phyloP scores from a whole-genome alignment of 2,797 vertebrate species.

The Hafferia zeledoni region DNA sequence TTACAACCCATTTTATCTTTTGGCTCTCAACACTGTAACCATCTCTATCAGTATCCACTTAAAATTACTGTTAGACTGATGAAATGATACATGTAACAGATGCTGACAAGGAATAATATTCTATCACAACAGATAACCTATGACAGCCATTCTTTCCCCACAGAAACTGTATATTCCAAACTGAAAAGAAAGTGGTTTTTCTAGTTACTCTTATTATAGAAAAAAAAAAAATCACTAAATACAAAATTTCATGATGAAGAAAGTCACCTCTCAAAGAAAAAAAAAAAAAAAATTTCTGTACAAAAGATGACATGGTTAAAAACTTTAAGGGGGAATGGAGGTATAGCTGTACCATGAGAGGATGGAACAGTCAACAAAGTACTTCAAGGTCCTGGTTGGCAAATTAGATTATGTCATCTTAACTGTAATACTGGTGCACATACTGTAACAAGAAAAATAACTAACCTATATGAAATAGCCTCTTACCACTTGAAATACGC shows the following conservation, averaged over 20 bases:
- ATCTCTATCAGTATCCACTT: neutral
- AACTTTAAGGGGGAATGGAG: neutral
- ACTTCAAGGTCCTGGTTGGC: neutral
- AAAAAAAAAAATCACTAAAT: neutral
- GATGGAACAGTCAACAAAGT: neutral
- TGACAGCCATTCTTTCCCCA: neutral
- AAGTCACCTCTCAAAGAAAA: neutral
- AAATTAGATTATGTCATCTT: neutral
- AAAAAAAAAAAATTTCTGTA: neutral
- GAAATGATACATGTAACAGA: neutral
- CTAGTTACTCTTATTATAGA: neutral
- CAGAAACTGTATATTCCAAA: neutral
- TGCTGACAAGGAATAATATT: neutral
- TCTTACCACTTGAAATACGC: neutral
- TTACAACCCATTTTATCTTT: neutral
- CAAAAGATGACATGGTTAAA: neutral
- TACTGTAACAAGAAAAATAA: neutral
- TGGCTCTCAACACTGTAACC: neutral
- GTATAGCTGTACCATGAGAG: neutral
- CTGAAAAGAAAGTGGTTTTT: neutral
- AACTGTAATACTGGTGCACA: neutral
- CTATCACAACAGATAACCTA: neutral
- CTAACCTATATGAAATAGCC: neutral
- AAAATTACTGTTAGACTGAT: neutral
- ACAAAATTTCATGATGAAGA: neutral